Base-by-base conservation (phyloP, 2,113 vertebrate genomes). In the Rhea pennata region DNA sequence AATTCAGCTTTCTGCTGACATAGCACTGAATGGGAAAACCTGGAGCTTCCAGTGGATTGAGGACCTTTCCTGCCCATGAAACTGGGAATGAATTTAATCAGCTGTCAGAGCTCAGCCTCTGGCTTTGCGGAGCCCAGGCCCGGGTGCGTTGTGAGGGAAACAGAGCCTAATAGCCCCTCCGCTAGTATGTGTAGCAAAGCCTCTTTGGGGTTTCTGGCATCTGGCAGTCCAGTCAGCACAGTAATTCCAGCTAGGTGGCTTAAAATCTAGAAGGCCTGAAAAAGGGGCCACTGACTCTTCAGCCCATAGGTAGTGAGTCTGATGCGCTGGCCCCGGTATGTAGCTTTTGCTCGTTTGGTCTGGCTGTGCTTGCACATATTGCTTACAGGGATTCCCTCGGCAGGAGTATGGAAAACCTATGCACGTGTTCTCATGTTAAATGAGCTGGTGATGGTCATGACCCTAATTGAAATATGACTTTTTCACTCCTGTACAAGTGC, bases 391-490 rank as follows among this genome's bases (percentile, higher is more conserved):
- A 16, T 6, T 95, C 78, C 23, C 61, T 46, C 48, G 44, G 11
- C 11, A 61, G 31, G 31, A 69, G n/a, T 42, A 0, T 0, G 8
- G 5, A 48, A 6, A 36, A 17, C 3, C 39, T 36, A 3, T 1
- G 0, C 2, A 3, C 3, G 1, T 0, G 0, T 39, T 84, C 61
- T 42, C 39, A 0, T 15, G 12, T 4, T 22, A 22, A 23, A 3
- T 64, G 73, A 64, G 33, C 27, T 40, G 61, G 13, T 42, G 7
- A 1, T 42, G 62, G 42, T 40, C 40, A 0, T 39, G 66, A 79
- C 87, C 14, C 29, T 44, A 0, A 42, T 56, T 3, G 15, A 82
- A 0, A 23, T 22, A 4, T 1, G 24, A 39, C 75, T 93, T 85
- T 1, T 87, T 90, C 71, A 22, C 27, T 65, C 59, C 73, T 17